phyloP scores from a whole-genome alignment of 2,113 vertebrate genomes.

The Chionodraco myersi region DNA sequence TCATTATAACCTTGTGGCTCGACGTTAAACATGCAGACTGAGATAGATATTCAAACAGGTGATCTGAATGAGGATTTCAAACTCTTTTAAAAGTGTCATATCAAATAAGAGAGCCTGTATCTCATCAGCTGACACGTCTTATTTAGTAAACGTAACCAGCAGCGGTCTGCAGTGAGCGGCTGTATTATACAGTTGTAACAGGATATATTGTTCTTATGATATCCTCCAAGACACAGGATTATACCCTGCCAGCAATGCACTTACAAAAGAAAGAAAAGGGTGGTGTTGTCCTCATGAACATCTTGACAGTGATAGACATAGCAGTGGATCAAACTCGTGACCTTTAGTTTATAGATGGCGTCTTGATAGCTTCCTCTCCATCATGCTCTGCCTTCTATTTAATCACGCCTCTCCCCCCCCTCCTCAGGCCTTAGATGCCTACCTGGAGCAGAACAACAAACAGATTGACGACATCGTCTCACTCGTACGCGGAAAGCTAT shows the following conservation, averaged over 20 bases:
- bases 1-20: not conserved
- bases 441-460: conserved; percentile 86
- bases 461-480: conserved; percentile 91
- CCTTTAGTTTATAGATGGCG: conserved; percentile 3
- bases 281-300: not conserved
- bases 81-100: conserved; percentile 18
- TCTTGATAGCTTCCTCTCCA: conserved; percentile 6
- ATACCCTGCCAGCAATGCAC: not conserved
- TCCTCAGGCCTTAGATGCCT: conserved; percentile 84
- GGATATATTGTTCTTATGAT: not conserved
- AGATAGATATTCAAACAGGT: conserved; percentile 6
- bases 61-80: conserved; percentile 16
- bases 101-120: conserved; percentile 5
- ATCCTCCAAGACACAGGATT: not conserved
- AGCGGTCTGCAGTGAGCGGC: not conserved
- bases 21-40: not conserved
- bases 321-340: conserved; percentile 19
- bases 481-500: conserved; percentile 89
- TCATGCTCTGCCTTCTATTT: not conserved
- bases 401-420: not conserved
- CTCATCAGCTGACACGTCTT: not conserved
- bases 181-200: not conserved
- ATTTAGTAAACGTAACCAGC: not conserved
- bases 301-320: conserved; percentile 8
- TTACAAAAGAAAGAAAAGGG: not conserved